Evolutionary conservation across 2,888 invertebrate genomes (phyloP).

Genomic region (Sinotaia quadrata): DNA sequence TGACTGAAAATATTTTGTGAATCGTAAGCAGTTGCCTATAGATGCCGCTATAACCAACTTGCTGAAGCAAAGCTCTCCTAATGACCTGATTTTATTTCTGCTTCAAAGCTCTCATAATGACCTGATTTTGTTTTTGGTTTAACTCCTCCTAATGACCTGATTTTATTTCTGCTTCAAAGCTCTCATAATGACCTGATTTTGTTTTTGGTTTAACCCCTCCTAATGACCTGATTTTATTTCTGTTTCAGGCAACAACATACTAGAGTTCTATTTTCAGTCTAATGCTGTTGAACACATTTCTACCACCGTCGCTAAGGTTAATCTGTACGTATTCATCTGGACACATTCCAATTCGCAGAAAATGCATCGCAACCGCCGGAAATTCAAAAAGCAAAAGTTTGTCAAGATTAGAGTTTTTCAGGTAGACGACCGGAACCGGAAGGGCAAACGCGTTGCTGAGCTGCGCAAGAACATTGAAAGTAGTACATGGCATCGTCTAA

Average conservation of each 20-base stretch:
- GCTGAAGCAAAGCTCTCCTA: too few species aligned
- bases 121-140: too few species aligned
- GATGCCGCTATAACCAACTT: too few species aligned
- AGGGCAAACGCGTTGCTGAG: slow-evolving; percentile 24
- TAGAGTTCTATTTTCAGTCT: slow-evolving; percentile 9
- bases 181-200: too few species aligned
- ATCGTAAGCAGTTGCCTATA: too few species aligned
- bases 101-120: too few species aligned
- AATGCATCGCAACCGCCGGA: slow-evolving; percentile 5
- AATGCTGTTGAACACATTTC: neutral
- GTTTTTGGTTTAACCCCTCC: too few species aligned
- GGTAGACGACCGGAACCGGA: slow-evolving; percentile 20
- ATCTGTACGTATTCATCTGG: slow-evolving; percentile 22
- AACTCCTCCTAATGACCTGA: too few species aligned
- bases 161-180: too few species aligned
- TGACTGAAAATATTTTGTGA: too few species aligned
- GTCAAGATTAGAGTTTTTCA: slow-evolving; percentile 21
- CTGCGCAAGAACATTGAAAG: slow-evolving; percentile 18
- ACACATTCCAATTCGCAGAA: neutral
- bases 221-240: neutral
- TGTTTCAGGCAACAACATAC: slow-evolving; percentile 22
- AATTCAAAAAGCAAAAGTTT: neutral
- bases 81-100: too few species aligned
- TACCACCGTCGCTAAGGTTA: slow-evolving; percentile 5
- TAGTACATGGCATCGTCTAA: slow-evolving; percentile 21